phyloP scores from a whole-genome alignment of 2,888 invertebrate genomes.

The Thelaira solivaga region DNA sequence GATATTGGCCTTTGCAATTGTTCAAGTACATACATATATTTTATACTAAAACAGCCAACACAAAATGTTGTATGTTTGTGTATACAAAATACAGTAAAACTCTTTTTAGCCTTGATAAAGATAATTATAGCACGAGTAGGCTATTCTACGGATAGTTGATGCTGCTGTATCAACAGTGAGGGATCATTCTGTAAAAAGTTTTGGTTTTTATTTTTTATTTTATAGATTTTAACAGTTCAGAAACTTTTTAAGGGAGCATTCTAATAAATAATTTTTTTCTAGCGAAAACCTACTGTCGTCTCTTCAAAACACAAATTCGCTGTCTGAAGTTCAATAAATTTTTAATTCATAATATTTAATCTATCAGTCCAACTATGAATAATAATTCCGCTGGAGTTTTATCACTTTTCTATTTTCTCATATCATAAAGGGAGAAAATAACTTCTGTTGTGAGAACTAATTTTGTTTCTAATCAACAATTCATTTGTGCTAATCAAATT shows the following conservation, averaged over 20 bases:
- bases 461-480: too few relatives aligned
- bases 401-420: too few relatives aligned
- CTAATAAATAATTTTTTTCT: neutral
- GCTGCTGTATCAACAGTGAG: neutral
- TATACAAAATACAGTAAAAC: neutral
- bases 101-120: slow-evolving; percentile 34
- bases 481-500: too few relatives aligned
- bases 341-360: too few relatives aligned
- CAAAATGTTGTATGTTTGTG: too few relatives aligned
- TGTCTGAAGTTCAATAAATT: too few relatives aligned
- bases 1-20: slow-evolving; percentile 34
- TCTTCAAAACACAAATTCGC: too few relatives aligned
- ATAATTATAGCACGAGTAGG: slow-evolving; percentile 12
- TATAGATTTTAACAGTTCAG: neutral
- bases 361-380: too few relatives aligned
- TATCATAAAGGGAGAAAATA: too few relatives aligned
- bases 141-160: neutral
- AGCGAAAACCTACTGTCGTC: too few relatives aligned
- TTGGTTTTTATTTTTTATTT: neutral
- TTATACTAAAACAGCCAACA: neutral
- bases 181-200: neutral
- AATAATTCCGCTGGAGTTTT: too few relatives aligned
- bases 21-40: neutral
- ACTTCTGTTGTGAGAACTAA: too few relatives aligned
- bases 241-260: neutral